Evolutionary conservation across 2,888 invertebrate genomes (phyloP).

Genomic region (Sphecodes monilicornis): DNA sequence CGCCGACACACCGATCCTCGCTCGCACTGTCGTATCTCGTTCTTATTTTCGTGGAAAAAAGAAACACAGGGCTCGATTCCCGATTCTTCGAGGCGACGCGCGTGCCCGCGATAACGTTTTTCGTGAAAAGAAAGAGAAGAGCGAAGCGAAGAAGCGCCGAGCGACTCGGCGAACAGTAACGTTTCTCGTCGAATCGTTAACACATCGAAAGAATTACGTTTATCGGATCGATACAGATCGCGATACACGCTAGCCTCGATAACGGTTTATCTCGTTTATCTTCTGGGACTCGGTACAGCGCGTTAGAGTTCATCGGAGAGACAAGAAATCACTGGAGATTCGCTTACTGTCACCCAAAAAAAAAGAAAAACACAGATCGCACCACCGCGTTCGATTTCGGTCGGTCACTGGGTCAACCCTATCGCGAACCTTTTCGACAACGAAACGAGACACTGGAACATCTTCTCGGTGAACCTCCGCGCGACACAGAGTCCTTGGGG

Average conservation of each 20-base stretch:
- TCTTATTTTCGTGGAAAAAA: neutral
- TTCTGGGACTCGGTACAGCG: constrained; percentile 23
- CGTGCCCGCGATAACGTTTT: constrained; percentile 33
- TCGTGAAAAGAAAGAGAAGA: neutral
- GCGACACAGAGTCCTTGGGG: neutral
- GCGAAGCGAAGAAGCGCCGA: neutral
- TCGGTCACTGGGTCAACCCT: neutral
- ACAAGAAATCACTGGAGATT: neutral
- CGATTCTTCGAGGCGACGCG: constrained; percentile 7
- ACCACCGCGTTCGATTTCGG: neutral
- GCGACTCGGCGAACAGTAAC: constrained; percentile 19
- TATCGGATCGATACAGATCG: constrained; percentile 60
- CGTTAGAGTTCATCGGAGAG: constrained; percentile 6
- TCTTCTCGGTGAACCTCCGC: constrained; percentile 11
- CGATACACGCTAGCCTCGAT: constrained; percentile 53
- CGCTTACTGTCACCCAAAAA: neutral
- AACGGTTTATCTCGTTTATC: constrained; percentile 54
- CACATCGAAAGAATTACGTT: constrained; percentile 54
- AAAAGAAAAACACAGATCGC: neutral
- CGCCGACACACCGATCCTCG: no score
- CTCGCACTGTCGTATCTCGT: neutral
- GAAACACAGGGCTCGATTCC: neutral
- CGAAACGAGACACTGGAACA: constrained; percentile 27
- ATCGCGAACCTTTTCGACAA: neutral
- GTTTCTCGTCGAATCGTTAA: constrained; percentile 33